Evolutionary conservation across 2,888 invertebrate species (phyloP).

Genomic region (Scaptomyza tumidula): DNA sequence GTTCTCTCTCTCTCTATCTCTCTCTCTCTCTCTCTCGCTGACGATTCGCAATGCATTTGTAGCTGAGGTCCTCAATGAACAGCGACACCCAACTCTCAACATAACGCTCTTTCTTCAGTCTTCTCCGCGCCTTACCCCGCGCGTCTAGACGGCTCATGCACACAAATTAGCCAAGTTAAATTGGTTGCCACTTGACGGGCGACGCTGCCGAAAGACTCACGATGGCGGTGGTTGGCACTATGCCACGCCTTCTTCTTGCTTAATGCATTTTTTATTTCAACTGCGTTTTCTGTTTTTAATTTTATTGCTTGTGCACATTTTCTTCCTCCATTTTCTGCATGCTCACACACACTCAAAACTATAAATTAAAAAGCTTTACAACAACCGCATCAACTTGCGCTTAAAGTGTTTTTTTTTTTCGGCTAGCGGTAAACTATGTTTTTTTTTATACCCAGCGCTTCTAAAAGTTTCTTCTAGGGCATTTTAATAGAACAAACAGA

Average conservation of each 20-base stretch:
- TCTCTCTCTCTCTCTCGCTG: not conserved
- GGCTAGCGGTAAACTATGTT: conserved; percentile 23
- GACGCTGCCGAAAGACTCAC: not conserved
- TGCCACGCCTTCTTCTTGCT: conserved; percentile 41
- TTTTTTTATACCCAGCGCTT: conserved; percentile 30
- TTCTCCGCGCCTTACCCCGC: too few species aligned
- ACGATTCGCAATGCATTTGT: conserved; percentile 63
- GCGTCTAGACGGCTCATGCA: conserved; percentile 53
- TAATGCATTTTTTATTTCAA: conserved; percentile 73
- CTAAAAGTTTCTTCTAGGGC: not conserved
- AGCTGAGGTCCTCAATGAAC: conserved; percentile 9
- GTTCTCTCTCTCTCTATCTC: not conserved
- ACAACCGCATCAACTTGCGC: conserved; percentile 27
- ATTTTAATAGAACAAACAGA: not conserved
- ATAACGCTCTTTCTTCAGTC: not conserved
- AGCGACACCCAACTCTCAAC: not conserved
- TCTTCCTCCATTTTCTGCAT: conserved; percentile 12
- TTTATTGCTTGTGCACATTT: conserved; percentile 2
- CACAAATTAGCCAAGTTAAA: conserved; percentile 74
- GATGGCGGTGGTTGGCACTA: not conserved
- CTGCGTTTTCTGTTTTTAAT: not conserved
- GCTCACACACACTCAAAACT: conserved; percentile 44
- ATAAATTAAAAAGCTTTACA: conserved; percentile 65
- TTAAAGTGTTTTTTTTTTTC: conserved; percentile 42
- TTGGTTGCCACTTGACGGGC: conserved; percentile 67